A percentile compares a stretch with the other conserved stretches of the same genome.
phyloP scores from a whole-genome alignment of 2,888 invertebrate genomes.

The Phalangium opilio region DNA sequence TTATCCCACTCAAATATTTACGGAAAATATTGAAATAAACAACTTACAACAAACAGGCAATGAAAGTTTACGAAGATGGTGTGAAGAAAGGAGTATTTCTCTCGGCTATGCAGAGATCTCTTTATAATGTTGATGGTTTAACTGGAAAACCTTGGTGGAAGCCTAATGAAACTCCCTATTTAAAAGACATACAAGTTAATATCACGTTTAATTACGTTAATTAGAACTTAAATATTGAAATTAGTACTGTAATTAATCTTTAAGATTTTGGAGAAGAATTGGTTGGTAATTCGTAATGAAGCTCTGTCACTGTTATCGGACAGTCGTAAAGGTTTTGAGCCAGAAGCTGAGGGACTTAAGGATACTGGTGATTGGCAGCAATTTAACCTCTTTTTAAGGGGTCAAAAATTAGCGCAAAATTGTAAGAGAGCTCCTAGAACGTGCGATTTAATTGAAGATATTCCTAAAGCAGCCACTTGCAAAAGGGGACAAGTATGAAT shows the following conservation, averaged over 20 bases:
- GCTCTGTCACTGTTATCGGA: slow-evolving; percentile 41
- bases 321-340: slow-evolving; percentile 38
- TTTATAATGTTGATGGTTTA: slow-evolving; percentile 65
- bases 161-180: slow-evolving; percentile 48
- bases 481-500: slow-evolving; percentile 58
- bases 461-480: slow-evolving; percentile 51
- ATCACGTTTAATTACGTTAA: too few relatives aligned
- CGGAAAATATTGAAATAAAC: too few relatives aligned
- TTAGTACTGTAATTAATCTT: slow-evolving; percentile 1
- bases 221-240: slow-evolving; percentile 7
- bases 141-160: slow-evolving; percentile 67
- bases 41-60: slow-evolving; percentile 35
- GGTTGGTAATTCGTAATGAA: slow-evolving; percentile 58
- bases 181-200: slow-evolving; percentile 7
- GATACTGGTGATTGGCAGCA: slow-evolving; percentile 72
- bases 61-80: slow-evolving; percentile 43
- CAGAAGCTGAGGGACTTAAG: slow-evolving; percentile 52
- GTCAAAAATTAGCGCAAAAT: slow-evolving; percentile 32
- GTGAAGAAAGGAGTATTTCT: slow-evolving; percentile 47
- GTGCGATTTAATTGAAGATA: slow-evolving; percentile 51
- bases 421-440: slow-evolving; percentile 56
- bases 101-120: slow-evolving; percentile 65
- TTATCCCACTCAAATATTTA: too few relatives aligned
- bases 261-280: slow-evolving; percentile 49
- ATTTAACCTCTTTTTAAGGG: slow-evolving; percentile 57